A percentile compares a stretch with the other conserved stretches of the same genome.
These are phyloP conservation scores for Pimpla rufipes DNA, from an alignment of 2,888 invertebrate species.

Conservation along the genomic window DNA sequence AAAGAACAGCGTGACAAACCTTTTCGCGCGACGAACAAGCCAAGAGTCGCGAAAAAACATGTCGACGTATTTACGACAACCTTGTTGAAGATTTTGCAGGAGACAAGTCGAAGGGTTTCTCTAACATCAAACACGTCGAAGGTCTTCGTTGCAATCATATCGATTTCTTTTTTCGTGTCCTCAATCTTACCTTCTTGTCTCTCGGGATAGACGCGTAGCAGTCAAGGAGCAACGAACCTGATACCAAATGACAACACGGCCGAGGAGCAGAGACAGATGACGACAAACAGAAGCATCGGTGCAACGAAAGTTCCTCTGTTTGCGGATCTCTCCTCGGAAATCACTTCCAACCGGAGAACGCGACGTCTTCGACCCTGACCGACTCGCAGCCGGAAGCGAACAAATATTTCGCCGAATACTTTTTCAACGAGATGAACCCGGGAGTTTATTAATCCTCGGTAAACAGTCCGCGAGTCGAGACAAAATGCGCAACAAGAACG, in stretches of 20 bases:
- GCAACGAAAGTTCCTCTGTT: not conserved
- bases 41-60: too few relatives aligned
- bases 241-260: not conserved
- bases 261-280: not conserved
- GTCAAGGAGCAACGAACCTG: not conserved
- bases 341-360: not conserved
- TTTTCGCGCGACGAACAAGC: too few relatives aligned
- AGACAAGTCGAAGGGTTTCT: not conserved
- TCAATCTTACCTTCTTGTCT: not conserved
- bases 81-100: not conserved
- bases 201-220: not conserved
- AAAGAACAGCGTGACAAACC: too few relatives aligned
- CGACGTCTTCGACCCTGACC: not conserved
- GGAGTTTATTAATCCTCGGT: conserved; percentile 3
- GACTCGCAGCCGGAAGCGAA: not conserved
- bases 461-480: conserved; percentile 10
- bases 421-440: not conserved
- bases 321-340: not conserved
- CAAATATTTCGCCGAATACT: conserved; percentile 35
- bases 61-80: not conserved
- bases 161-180: not conserved
- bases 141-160: not conserved
- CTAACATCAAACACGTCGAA: too few relatives aligned
- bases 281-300: conserved; percentile 16
- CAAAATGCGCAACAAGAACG: not conserved